Conservation (phyloP, 2,888 invertebrate species). For the Alviniconcha strummeri region DNA sequence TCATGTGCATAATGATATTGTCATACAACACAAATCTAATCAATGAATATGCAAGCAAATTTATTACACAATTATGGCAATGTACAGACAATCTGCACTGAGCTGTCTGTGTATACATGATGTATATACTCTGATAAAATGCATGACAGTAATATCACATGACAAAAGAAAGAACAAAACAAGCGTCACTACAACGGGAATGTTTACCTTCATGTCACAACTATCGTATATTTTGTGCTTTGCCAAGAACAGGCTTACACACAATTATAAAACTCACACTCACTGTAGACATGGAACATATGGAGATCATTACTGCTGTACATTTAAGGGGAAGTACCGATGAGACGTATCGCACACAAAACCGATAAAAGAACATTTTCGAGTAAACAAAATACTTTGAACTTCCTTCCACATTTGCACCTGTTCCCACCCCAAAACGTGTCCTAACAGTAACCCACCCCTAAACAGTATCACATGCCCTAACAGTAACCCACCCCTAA, state of each 20-base stretch:
- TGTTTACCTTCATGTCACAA: background rate
- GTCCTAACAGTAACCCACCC: too few relatives aligned
- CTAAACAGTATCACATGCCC: too few relatives aligned
- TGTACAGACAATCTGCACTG: background rate
- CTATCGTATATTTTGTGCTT: background rate
- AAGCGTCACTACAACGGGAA: background rate
- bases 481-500: too few relatives aligned
- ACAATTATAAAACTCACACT: background rate
- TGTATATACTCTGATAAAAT: too few relatives aligned
- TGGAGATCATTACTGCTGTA: too few relatives aligned
- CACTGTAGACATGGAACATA: too few relatives aligned
- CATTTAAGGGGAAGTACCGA: too few relatives aligned
- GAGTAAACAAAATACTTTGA: too few relatives aligned
- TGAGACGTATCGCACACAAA: too few relatives aligned
- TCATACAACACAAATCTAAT: background rate
- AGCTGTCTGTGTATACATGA: background rate
- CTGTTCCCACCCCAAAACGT: too few relatives aligned
- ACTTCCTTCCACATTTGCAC: too few relatives aligned
- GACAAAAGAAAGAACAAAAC: background rate
- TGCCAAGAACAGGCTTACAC: background rate
- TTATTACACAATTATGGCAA: slow-evolving; percentile 11
- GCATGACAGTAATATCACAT: background rate
- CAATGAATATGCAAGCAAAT: slow-evolving; percentile 5
- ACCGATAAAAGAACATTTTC: too few relatives aligned
- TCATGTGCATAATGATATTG: background rate